Conservation (phyloP, 2,888 invertebrate species). For the Hyalella azteca region DNA sequence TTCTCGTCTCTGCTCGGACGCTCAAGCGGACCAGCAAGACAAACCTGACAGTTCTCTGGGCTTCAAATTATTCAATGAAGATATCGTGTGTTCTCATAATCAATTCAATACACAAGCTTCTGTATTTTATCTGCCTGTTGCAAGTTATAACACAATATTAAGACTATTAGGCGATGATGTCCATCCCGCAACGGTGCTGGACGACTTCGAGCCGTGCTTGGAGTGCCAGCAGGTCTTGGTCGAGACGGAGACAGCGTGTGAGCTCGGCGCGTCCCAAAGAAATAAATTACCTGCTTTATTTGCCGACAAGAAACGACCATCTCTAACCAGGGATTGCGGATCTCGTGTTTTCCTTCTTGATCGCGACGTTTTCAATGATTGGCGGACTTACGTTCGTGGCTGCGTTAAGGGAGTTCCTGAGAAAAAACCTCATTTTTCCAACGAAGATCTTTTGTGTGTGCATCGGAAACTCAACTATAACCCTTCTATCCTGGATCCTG, state of each 20-base stretch:
- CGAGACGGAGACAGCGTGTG: conserved; percentile 41
- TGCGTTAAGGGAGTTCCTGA: neutral
- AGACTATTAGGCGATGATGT: conserved; percentile 44
- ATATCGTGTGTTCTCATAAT: conserved; percentile 52
- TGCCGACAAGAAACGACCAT: conserved; percentile 49
- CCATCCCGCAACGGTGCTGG: conserved; percentile 51
- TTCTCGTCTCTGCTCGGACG: no score
- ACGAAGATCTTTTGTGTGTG: conserved; percentile 1
- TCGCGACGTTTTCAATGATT: conserved; percentile 47
- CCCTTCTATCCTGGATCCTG: neutral
- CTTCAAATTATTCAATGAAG: conserved; percentile 49
- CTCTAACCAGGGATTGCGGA: conserved; percentile 45
- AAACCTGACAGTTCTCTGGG: neutral
- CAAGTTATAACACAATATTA: conserved; percentile 40
- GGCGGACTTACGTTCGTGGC: conserved; percentile 52
- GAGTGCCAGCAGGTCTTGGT: conserved; percentile 48
- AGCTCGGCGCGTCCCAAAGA: conserved; percentile 45
- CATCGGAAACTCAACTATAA: neutral
- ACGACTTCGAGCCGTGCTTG: conserved; percentile 48
- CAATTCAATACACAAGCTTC: conserved; percentile 41
- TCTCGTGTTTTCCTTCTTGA: conserved; percentile 41
- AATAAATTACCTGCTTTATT: conserved; percentile 45
- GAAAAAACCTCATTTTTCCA: neutral
- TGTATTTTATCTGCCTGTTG: conserved; percentile 39
- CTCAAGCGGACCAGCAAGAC: neutral